A percentile compares a stretch with the other conserved stretches of the same genome.
These are phyloP conservation scores for Chaenodraco wilsoni DNA, from an alignment of 2,797 vertebrate species.

Conservation along the genomic window DNA sequence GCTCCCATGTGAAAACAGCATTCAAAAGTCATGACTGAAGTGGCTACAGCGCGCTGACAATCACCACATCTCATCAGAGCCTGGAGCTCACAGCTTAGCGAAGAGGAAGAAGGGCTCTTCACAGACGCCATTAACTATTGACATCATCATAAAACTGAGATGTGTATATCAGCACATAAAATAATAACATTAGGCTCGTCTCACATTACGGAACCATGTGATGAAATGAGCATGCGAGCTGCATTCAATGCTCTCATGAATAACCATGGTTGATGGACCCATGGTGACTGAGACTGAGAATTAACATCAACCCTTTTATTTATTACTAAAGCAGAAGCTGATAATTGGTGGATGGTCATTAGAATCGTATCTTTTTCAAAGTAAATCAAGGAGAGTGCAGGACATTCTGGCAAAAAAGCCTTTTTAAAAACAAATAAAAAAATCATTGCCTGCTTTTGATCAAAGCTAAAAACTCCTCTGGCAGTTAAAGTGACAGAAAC, in stretches of 20 bases:
- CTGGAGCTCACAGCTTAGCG: constrained; percentile 50
- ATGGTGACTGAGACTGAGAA: constrained; percentile 17
- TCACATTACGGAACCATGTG: constrained; percentile 9
- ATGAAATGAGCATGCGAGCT: constrained; percentile 36
- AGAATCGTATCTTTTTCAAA: background rate
- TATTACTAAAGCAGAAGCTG: constrained; percentile 30
- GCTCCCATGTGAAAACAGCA: constrained; percentile 69
- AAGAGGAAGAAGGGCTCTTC: constrained; percentile 57
- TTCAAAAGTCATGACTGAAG: constrained; percentile 76
- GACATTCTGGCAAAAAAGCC: constrained; percentile 14
- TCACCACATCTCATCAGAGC: constrained; percentile 63
- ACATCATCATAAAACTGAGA: constrained; percentile 55
- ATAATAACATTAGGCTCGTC: constrained; percentile 32
- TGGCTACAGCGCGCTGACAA: constrained; percentile 55
- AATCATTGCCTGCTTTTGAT: constrained; percentile 47
- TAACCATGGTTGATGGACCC: constrained; percentile 45
- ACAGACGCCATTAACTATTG: constrained; percentile 69
- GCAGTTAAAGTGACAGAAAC: constrained; percentile 36
- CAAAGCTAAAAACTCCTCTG: constrained; percentile 26
- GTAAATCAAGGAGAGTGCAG: constrained; percentile 7
- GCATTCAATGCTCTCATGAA: constrained; percentile 51
- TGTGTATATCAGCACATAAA: constrained; percentile 46
- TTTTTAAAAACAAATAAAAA: constrained; percentile 31
- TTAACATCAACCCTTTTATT: constrained; percentile 34
- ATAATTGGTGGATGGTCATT: constrained; percentile 51